phyloP scores from a whole-genome alignment of 1,140 invertebrate genomes.

The Drosophila tropicalis region DNA sequence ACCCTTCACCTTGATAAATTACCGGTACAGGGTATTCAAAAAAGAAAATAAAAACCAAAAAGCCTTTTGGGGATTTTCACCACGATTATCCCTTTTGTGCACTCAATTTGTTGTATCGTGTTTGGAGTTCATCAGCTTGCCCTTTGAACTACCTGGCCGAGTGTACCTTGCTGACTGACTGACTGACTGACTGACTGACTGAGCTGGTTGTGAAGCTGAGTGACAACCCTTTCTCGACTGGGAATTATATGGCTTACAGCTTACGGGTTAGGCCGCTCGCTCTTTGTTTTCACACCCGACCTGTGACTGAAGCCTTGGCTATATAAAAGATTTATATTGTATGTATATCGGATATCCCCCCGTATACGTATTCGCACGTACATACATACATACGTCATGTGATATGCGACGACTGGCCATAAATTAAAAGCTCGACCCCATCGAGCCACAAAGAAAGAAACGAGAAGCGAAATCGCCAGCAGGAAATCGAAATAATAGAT shows the following conservation, averaged over 20 bases:
- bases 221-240: conserved; percentile 39
- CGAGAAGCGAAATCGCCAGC: conserved; percentile 29
- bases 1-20: not conserved
- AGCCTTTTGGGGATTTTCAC: conserved; percentile 62
- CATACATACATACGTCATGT: conserved; percentile 39
- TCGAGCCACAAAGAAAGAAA: conserved; percentile 26
- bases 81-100: conserved; percentile 74
- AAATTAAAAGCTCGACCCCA: conserved; percentile 65
- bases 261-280: conserved; percentile 40
- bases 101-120: conserved; percentile 64
- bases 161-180: conserved; percentile 19
- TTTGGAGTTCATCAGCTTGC: conserved; percentile 60
- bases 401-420: conserved; percentile 53
- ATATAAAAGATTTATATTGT: conserved; percentile 8
- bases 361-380: conserved; percentile 31
- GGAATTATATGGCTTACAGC: conserved; percentile 64
- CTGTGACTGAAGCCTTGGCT: conserved; percentile 28
- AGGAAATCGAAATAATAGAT: conserved; percentile 61
- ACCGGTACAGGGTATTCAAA: not conserved
- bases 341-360: conserved; percentile 22
- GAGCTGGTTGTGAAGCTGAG: conserved; percentile 21
- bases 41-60: conserved; percentile 26
- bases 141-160: conserved; percentile 59
- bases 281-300: conserved; percentile 65
- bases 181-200: conserved; percentile 25